phyloP scores from a whole-genome alignment of 2,888 invertebrate species.

The Agrilus biguttatus region DNA sequence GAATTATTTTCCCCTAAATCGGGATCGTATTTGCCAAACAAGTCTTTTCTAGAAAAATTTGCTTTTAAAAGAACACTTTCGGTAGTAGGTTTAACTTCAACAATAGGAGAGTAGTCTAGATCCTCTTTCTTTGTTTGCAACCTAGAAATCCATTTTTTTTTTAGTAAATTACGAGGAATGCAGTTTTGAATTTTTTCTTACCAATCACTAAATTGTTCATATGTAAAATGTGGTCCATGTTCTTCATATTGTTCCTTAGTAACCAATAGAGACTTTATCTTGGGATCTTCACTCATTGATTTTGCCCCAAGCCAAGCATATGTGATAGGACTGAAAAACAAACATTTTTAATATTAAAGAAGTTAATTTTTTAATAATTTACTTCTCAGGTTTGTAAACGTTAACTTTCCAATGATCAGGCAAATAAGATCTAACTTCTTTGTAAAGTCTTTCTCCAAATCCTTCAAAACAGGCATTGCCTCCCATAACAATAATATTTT shows the following conservation, averaged over 20 bases:
- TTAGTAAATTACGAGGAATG: background rate
- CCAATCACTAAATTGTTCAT: slow-evolving; percentile 39
- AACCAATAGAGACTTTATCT: slow-evolving; percentile 57
- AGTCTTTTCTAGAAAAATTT: slow-evolving; percentile 6
- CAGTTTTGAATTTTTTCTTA: slow-evolving; percentile 4
- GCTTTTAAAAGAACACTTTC: slow-evolving; percentile 3
- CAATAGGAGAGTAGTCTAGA: background rate
- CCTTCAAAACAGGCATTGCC: slow-evolving; percentile 69
- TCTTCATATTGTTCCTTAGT: slow-evolving; percentile 84
- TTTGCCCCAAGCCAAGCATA: slow-evolving; percentile 87
- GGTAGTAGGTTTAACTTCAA: background rate
- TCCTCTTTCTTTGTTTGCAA: slow-evolving; percentile 1
- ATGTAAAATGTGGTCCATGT: slow-evolving; percentile 50
- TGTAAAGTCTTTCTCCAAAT: slow-evolving; percentile 61
- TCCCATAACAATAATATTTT: slow-evolving; percentile 76
- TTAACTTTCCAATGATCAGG: slow-evolving; percentile 66
- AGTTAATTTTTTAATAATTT: slow-evolving; percentile 17
- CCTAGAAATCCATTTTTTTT: slow-evolving; percentile 1
- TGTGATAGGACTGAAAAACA: slow-evolving; percentile 50
- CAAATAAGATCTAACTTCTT: slow-evolving; percentile 64
- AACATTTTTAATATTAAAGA: slow-evolving; percentile 1
- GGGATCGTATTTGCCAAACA: slow-evolving; percentile 8
- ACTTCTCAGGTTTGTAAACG: slow-evolving; percentile 54
- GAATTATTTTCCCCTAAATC: slow-evolving; percentile 1
- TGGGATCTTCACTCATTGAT: slow-evolving; percentile 54